phyloP scores from a whole-genome alignment of 2,888 invertebrate genomes.

The Noctua fimbriata region DNA sequence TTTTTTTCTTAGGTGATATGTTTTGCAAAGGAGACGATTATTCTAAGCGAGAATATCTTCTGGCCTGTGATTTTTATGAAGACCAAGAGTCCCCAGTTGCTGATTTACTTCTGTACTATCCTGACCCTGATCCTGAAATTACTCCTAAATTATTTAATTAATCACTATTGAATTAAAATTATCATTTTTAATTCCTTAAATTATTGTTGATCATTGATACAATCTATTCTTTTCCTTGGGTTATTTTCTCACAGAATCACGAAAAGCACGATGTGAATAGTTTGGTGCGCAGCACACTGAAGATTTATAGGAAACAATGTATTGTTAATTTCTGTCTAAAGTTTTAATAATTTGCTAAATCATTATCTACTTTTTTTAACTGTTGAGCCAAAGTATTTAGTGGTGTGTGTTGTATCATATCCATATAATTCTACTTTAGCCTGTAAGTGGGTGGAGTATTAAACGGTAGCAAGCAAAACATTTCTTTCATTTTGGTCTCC shows the following conservation, averaged over 20 bases:
- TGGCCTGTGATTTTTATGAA: constrained; percentile 88
- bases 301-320: neutral
- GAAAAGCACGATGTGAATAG: neutral
- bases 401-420: neutral
- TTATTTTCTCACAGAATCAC: neutral
- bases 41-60: constrained; percentile 85
- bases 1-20: constrained; percentile 82
- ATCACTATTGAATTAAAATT: neutral
- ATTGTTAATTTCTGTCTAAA: neutral
- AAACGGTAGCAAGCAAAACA: neutral
- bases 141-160: constrained; percentile 79
- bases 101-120: constrained; percentile 86
- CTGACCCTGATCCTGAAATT: constrained; percentile 86
- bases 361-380: neutral
- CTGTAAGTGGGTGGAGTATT: neutral
- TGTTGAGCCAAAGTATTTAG: neutral
- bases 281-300: neutral
- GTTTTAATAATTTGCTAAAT: neutral
- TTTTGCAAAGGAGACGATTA: constrained; percentile 88
- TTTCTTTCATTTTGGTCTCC: neutral
- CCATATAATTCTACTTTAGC: neutral
- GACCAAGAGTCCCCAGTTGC: constrained; percentile 88
- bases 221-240: neutral
- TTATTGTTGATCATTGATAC: neutral
- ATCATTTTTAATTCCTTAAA: neutral